These are phyloP conservation scores for Archegozetes longisetosus DNA, from an alignment of 1,140 invertebrate species.

Conservation along the genomic window DNA sequence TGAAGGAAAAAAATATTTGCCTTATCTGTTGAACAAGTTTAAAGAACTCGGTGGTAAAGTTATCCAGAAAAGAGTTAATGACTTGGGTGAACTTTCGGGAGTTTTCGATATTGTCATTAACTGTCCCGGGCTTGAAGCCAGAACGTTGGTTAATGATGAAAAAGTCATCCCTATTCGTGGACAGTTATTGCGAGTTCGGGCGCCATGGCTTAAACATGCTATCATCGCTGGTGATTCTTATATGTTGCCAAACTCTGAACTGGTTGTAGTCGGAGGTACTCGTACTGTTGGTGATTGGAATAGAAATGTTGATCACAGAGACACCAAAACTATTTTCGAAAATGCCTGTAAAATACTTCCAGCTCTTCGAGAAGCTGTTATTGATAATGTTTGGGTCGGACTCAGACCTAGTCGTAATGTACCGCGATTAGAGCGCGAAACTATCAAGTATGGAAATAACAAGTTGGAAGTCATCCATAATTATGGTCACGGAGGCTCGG, in stretches of 20 bases:
- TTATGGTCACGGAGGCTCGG: conserved; percentile 78
- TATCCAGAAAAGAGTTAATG: conserved; percentile 35
- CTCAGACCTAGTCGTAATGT: conserved; percentile 46
- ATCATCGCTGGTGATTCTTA: conserved; percentile 37
- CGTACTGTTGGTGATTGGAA: conserved; percentile 48
- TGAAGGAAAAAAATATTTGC: background rate
- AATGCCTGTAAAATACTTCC: conserved; percentile 45
- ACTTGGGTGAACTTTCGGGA: conserved; percentile 17
- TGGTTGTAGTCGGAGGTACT: conserved; percentile 53
- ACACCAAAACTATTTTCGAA: conserved; percentile 43
- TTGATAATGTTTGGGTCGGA: conserved; percentile 48
- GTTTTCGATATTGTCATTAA: conserved; percentile 51
- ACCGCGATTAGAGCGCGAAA: conserved; percentile 47
- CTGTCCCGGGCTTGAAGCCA: conserved; percentile 47
- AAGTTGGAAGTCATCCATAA: conserved; percentile 56
- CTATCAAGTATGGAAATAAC: background rate
- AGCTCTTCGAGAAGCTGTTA: conserved; percentile 38
- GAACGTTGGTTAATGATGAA: conserved; percentile 38
- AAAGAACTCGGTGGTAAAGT: conserved; percentile 31
- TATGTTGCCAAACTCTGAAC: conserved; percentile 50
- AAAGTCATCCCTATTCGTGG: conserved; percentile 45
- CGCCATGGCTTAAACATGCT: conserved; percentile 42
- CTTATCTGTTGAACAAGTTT: background rate
- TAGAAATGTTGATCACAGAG: conserved; percentile 28
- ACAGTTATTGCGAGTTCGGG: conserved; percentile 45